Evolutionary conservation across 2,888 invertebrate genomes (phyloP).

Genomic region (Drosophila anceps): DNA sequence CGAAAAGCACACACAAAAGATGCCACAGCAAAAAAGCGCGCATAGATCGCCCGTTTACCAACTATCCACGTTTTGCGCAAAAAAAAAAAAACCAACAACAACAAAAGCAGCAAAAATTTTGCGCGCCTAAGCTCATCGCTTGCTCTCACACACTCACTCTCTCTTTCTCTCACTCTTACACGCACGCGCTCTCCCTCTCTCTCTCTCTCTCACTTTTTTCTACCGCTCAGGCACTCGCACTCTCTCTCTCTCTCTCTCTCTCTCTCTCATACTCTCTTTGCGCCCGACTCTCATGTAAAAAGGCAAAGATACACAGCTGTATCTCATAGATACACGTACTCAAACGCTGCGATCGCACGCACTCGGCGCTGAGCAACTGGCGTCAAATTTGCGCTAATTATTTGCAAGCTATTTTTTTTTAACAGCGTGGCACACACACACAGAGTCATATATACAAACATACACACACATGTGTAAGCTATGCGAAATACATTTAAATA

Average conservation of each 20-base stretch:
- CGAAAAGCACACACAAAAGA: conserved; percentile 71
- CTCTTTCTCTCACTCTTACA: neutral
- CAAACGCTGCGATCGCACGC: conserved; percentile 62
- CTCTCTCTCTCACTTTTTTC: conserved; percentile 5
- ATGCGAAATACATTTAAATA: neutral
- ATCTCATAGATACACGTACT: conserved; percentile 51
- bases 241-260: neutral
- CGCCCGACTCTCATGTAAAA: conserved; percentile 49
- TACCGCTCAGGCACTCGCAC: conserved; percentile 7
- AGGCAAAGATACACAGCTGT: conserved; percentile 59
- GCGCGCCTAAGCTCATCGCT: conserved; percentile 52
- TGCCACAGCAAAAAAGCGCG: conserved; percentile 30
- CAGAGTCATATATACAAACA: neutral
- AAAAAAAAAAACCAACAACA: neutral
- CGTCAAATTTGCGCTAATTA: conserved; percentile 80
- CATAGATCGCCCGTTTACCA: conserved; percentile 40
- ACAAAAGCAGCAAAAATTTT: conserved; percentile 29
- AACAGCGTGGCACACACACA: conserved; percentile 1
- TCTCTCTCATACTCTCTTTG: conserved; percentile 2
- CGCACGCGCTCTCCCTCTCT: neutral
- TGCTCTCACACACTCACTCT: conserved; percentile 22
- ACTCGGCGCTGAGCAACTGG: conserved; percentile 59
- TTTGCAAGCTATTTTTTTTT: conserved; percentile 64
- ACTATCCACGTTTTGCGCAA: conserved; percentile 30
- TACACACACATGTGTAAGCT: neutral